Base-by-base conservation (phyloP, 2,888 invertebrate species). In the Junonia oenone region DNA sequence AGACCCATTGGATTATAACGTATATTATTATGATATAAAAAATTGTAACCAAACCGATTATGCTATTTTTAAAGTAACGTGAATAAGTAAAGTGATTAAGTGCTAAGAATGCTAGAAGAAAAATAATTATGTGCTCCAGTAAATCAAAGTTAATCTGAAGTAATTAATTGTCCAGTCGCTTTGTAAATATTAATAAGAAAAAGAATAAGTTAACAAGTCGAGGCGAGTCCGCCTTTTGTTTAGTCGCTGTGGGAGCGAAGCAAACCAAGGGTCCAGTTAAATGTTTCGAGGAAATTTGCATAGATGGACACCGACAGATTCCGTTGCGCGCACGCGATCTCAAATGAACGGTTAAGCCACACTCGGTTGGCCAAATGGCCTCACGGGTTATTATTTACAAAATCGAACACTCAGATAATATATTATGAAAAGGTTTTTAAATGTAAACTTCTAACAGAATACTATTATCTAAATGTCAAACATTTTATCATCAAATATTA, bases 271-370 rank as follows among this genome's bases (percentile, higher is more conserved):
- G 77, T 78, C 78, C 76, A 75, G 83, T 82, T 83, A 83, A 87
- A 84, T 78, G 81, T 78, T 90, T 89, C 87, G 76, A 76, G 76
- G 86, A 87, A 85, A 90, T 89, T 88, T 87, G 88, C 90, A 89
- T 90, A 89, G 87, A 89, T 88, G 82, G 84, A 82, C 79, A 80
- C 78, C 76, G 79, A 69, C 76, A 76, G 85, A 85, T 84, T 81
- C 71, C 69, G 73, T 68, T 65, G 68, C 66, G 72, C 73, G 76
- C 86, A 74, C 74, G 74, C 75, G 68, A 74, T 67, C 63, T 54
- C 49, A 61, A 66, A 62, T 61, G 58, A 48, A 48, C 57, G 50
- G 58, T 59, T 59, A 54, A 54, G 57, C 54, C 51, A 54, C 53
- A 48, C 45, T 54, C 51, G 48, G 50, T n/a, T 31, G 43, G 38